These are phyloP conservation scores for Silurus meridionalis DNA, from an alignment of 2,113 vertebrate species.

Conservation along the genomic window DNA sequence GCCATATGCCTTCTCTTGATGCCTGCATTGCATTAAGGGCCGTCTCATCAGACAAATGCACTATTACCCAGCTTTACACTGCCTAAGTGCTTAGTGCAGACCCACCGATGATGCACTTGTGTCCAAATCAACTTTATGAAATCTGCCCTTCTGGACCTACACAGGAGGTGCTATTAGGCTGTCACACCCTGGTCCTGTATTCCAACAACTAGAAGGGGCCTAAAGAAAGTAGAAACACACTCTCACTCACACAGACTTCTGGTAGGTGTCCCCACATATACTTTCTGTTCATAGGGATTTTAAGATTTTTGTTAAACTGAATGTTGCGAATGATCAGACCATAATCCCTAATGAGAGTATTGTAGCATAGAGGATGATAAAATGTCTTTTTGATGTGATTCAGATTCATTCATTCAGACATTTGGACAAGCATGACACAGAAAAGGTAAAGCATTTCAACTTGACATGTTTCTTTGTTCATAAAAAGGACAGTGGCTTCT, in stretches of 20 bases:
- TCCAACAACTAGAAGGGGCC: background rate
- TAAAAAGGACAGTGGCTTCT: background rate
- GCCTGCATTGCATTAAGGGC: background rate
- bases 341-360: background rate
- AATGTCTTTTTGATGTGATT: background rate
- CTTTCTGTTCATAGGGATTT: background rate
- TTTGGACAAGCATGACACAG: background rate
- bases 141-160: background rate
- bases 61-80: background rate
- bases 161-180: background rate
- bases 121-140: background rate
- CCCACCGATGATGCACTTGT: background rate
- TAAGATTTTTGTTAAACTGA: background rate
- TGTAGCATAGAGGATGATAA: background rate
- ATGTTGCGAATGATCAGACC: background rate
- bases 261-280: background rate
- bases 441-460: background rate
- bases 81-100: background rate
- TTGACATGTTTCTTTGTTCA: background rate
- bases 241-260: background rate
- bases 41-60: background rate
- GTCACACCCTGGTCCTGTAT: background rate
- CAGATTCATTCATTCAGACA: background rate
- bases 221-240: background rate
- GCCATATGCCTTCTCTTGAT: background rate